Conservation (phyloP, 2,888 invertebrate species). For the Leucophenga montana region DNA sequence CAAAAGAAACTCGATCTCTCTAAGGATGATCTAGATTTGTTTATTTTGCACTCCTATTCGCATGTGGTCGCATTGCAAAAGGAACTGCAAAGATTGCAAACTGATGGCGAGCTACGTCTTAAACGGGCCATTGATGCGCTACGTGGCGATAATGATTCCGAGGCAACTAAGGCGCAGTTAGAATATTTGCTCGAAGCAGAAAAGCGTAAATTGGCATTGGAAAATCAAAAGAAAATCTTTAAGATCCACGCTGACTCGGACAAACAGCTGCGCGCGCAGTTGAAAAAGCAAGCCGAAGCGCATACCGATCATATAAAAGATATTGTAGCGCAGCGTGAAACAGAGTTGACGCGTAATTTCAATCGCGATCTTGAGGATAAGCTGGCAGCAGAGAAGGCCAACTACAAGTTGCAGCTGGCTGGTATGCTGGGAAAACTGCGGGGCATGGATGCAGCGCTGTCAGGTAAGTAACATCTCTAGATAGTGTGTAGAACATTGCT, state of each 20-base stretch:
- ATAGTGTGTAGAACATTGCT: background rate
- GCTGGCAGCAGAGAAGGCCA: constrained; percentile 79
- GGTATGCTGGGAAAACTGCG: constrained; percentile 82
- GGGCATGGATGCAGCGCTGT: constrained; percentile 84
- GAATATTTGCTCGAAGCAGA: constrained; percentile 82
- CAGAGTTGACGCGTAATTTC: constrained; percentile 75
- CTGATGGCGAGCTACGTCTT: constrained; percentile 78
- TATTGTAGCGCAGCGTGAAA: constrained; percentile 76
- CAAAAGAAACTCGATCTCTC: constrained; percentile 78
- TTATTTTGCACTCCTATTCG: constrained; percentile 85
- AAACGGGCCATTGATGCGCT: constrained; percentile 79
- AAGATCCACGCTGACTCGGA: constrained; percentile 80
- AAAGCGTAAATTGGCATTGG: constrained; percentile 78
- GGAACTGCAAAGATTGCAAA: constrained; percentile 82
- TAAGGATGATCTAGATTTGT: constrained; percentile 81
- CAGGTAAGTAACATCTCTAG: constrained; percentile 75
- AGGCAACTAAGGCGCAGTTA: constrained; percentile 76
- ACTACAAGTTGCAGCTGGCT: constrained; percentile 82
- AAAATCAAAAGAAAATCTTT: constrained; percentile 81
- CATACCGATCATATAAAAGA: constrained; percentile 87
- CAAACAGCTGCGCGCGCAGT: constrained; percentile 81
- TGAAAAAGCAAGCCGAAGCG: constrained; percentile 89
- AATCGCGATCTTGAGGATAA: constrained; percentile 79
- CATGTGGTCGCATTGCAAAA: constrained; percentile 85
- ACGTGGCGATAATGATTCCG: constrained; percentile 76